These are phyloP conservation scores for Hydrotaea diabolus DNA, from an alignment of 2,888 invertebrate genomes.

Conservation along the genomic window DNA sequence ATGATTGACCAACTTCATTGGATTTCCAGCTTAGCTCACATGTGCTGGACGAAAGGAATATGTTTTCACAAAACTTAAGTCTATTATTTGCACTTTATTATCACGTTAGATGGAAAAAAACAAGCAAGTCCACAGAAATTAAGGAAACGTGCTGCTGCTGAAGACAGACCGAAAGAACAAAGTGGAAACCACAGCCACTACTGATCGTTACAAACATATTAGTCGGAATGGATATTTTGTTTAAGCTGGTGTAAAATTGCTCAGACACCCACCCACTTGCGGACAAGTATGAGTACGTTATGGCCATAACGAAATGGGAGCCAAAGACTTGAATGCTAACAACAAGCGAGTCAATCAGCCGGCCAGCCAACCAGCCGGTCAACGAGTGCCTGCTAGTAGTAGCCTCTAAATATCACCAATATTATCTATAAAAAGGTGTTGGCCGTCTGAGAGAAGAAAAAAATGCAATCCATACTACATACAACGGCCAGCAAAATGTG, in stretches of 20 bases:
- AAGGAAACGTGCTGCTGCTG: constrained; percentile 46
- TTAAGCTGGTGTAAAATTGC: constrained; percentile 60
- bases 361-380: too few relatives aligned
- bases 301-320: neutral
- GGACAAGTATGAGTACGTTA: neutral
- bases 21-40: neutral
- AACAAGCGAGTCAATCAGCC: constrained; percentile 31
- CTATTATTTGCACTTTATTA: constrained; percentile 81
- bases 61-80: constrained; percentile 69
- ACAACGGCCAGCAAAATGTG: neutral
- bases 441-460: constrained; percentile 53
- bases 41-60: constrained; percentile 22
- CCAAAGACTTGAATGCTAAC: neutral
- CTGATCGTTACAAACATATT: constrained; percentile 26
- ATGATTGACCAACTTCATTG: neutral
- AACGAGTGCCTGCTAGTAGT: constrained; percentile 39
- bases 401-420: constrained; percentile 67
- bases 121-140: constrained; percentile 51
- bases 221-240: constrained; percentile 17
- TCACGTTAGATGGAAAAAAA: constrained; percentile 78
- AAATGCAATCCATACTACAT: neutral
- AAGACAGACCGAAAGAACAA: constrained; percentile 36
- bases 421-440: constrained; percentile 67
- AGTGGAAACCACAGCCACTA: neutral
- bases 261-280: constrained; percentile 64